Conservation (phyloP, 2,113 vertebrate species). For the Labrus mixtus region DNA sequence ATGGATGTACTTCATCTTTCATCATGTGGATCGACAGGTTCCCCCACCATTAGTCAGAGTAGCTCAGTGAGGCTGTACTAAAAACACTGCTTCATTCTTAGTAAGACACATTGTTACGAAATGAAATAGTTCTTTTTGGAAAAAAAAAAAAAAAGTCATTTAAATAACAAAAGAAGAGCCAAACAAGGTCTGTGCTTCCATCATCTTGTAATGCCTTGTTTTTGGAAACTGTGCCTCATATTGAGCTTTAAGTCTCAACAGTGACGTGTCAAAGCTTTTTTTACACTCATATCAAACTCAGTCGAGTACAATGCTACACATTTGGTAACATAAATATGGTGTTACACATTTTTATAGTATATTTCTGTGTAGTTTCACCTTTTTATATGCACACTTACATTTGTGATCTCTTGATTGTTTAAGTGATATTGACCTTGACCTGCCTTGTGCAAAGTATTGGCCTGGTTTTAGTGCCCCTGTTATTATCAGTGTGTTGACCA, state of each 20-base stretch:
- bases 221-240: slow-evolving; percentile 60
- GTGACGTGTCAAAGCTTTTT: slow-evolving; percentile 38
- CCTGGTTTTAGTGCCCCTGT: slow-evolving; percentile 16
- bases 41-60: not conserved
- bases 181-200: slow-evolving; percentile 39
- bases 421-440: slow-evolving; percentile 27
- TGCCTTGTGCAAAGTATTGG: not conserved
- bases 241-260: slow-evolving; percentile 32
- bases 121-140: not conserved
- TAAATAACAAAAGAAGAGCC: slow-evolving; percentile 9
- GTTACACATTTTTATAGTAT: slow-evolving; percentile 54
- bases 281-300: slow-evolving; percentile 48
- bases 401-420: slow-evolving; percentile 17
- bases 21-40: not conserved
- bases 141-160: not conserved
- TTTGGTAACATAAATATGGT: slow-evolving; percentile 37
- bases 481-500: slow-evolving; percentile 12
- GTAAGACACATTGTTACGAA: not conserved
- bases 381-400: slow-evolving; percentile 34
- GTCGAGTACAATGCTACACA: slow-evolving; percentile 2
- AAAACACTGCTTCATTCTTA: not conserved
- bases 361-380: slow-evolving; percentile 26
- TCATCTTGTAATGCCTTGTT: slow-evolving; percentile 40
- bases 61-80: not conserved
- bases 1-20: not conserved